Conservation (phyloP, 2,888 invertebrate species). For the Tipula lateralis region DNA sequence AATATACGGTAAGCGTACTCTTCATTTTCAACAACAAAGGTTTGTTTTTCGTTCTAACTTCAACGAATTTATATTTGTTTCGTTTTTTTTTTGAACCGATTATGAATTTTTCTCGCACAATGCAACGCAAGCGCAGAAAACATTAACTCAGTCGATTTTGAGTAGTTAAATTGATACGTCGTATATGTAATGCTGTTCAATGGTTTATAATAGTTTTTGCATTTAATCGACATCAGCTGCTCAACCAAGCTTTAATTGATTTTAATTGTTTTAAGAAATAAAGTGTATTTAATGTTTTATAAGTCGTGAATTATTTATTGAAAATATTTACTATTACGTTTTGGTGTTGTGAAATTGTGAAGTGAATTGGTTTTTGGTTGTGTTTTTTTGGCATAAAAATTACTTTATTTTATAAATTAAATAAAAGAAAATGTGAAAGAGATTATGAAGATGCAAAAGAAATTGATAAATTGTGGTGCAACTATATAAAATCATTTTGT, state of each 20-base stretch:
- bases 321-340: background rate
- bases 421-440: background rate
- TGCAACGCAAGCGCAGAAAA: background rate
- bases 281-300: background rate
- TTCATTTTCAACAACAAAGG: background rate
- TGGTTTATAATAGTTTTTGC: background rate
- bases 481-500: background rate
- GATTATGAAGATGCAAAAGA: background rate
- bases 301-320: background rate
- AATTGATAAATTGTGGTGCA: background rate
- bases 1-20: background rate
- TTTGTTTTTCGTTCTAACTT: background rate
- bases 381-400: background rate
- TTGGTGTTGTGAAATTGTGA: background rate
- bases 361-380: background rate
- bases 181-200: background rate
- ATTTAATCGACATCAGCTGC: background rate
- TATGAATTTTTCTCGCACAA: background rate
- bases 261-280: background rate
- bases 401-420: background rate
- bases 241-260: background rate
- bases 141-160: background rate
- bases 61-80: background rate
- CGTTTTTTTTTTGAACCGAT: background rate
- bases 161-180: background rate